Percentiles rank a stretch among this genome's conserved stretches.
Conservation (phyloP, 2,113 vertebrate species). For the Serilophus lunatus region DNA sequence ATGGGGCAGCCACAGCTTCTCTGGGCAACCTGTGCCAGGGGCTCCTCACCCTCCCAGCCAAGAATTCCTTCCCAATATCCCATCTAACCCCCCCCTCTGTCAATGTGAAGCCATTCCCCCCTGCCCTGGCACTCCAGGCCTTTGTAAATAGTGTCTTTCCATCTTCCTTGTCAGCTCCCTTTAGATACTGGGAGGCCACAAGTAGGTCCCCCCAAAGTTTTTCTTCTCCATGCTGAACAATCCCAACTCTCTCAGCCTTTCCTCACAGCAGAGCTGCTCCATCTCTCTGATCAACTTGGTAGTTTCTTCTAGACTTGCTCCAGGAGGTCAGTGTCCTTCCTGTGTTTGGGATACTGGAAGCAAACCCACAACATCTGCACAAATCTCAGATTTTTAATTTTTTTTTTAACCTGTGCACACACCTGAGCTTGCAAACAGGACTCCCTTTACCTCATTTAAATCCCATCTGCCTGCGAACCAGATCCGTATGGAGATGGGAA, state of each 20-base stretch:
- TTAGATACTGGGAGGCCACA: background rate
- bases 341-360: background rate
- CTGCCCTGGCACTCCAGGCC: background rate
- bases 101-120: background rate
- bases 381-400: too few relatives aligned
- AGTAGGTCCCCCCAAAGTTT: background rate
- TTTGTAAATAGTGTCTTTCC: background rate
- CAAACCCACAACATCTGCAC: background rate
- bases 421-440: background rate
- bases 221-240: background rate
- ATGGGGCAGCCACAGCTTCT: background rate
- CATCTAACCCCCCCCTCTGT: background rate
- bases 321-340: background rate
- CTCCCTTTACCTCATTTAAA: background rate
- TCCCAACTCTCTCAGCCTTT: background rate
- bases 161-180: background rate
- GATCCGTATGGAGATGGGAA: accelerated
- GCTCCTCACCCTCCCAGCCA: accelerated
- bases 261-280: background rate
- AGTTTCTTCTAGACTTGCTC: background rate
- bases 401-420: background rate
- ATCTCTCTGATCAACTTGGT: background rate
- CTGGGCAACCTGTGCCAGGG: background rate
- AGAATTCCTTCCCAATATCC: background rate
- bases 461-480: background rate